Conservation (phyloP, 1,140 invertebrate species). For the Venturia canescens region DNA sequence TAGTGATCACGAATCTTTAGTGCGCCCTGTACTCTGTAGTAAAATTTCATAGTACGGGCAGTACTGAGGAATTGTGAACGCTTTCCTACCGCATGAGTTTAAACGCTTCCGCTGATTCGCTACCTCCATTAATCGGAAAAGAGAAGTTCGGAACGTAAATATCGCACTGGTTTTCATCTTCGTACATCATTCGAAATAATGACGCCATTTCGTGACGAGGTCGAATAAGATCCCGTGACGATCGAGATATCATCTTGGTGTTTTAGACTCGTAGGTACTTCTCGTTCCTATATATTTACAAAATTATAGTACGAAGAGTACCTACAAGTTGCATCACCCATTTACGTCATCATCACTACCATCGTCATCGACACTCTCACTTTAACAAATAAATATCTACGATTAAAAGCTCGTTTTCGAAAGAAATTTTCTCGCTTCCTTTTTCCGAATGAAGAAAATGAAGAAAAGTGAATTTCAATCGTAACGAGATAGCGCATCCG, state of each 20-base stretch:
- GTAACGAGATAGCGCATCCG: neutral
- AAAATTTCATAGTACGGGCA: conserved; percentile 60
- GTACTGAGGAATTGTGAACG: conserved; percentile 59
- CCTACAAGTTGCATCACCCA: conserved; percentile 37
- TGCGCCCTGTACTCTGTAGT: conserved; percentile 56
- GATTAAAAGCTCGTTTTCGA: neutral
- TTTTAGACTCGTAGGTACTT: conserved; percentile 39
- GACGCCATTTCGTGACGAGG: neutral
- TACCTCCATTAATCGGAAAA: neutral
- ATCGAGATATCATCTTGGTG: conserved; percentile 1
- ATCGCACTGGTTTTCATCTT: neutral
- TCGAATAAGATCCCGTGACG: neutral
- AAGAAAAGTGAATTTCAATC: neutral
- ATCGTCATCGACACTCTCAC: neutral
- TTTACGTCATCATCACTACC: neutral
- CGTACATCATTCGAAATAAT: neutral
- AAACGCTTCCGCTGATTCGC: neutral
- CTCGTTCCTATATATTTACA: conserved; percentile 51
- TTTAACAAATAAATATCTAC: neutral
- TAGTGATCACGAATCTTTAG: conserved; percentile 51
- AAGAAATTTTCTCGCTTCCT: too few species aligned
- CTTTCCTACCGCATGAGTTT: conserved; percentile 24
- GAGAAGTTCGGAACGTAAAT: too few species aligned
- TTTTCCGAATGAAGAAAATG: too few species aligned
- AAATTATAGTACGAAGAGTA: conserved; percentile 58